These are phyloP conservation scores for Sebastes alutus DNA, from an alignment of 2,797 vertebrate genomes.

Conservation along the genomic window DNA sequence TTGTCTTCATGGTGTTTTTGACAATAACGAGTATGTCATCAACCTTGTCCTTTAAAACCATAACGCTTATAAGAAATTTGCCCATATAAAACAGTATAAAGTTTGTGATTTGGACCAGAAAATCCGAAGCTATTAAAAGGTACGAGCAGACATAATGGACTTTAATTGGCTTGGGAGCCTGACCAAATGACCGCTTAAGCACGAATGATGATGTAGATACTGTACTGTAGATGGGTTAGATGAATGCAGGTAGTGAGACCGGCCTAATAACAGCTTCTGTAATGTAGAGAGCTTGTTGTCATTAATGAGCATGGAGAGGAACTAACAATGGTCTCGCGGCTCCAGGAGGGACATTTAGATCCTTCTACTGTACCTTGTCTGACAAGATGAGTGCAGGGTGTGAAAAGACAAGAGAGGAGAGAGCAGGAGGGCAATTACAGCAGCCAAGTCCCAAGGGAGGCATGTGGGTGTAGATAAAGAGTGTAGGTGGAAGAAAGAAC, in stretches of 20 bases:
- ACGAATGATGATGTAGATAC: neutral
- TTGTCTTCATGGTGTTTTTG: no score
- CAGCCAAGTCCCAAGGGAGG: constrained; percentile 5
- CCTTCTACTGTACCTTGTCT: constrained; percentile 12
- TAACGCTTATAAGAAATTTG: no score
- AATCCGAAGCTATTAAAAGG: neutral
- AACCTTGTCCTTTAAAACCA: no score
- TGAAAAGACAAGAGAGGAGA: constrained; percentile 1
- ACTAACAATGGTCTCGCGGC: constrained; percentile 21
- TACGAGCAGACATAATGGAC: constrained; percentile 6
- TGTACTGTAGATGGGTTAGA: neutral
- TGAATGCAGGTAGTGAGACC: constrained; percentile 8
- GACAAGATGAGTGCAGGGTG: constrained; percentile 51
- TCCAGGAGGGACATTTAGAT: constrained; percentile 7
- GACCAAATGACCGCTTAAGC: neutral
- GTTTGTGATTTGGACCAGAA: no score
- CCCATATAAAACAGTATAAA: no score
- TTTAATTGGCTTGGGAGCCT: neutral
- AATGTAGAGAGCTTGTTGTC: constrained; percentile 17
- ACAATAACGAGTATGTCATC: no score
- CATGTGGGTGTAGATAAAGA: constrained; percentile 10
- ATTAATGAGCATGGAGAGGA: constrained; percentile 52
- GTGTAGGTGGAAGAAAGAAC: constrained; percentile 41
- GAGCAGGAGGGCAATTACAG: constrained; percentile 58
- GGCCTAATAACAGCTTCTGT: constrained; percentile 15